These are phyloP conservation scores for Leuciscus waleckii DNA, from an alignment of 2,797 vertebrate species.

Conservation along the genomic window DNA sequence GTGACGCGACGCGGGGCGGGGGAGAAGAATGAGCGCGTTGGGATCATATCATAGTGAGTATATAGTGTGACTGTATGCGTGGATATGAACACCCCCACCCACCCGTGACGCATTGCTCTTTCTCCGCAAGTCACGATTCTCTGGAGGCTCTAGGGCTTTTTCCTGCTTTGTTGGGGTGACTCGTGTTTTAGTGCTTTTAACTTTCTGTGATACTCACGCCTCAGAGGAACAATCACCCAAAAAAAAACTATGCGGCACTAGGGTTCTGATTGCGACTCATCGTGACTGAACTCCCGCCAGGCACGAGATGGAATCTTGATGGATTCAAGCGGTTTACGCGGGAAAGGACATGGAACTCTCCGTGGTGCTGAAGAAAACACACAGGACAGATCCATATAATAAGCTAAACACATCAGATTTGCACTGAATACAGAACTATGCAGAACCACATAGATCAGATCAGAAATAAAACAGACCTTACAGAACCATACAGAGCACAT, in stretches of 20 bases:
- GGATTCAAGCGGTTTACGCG: not conserved
- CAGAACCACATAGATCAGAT: not conserved
- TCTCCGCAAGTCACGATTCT: constrained; percentile 56
- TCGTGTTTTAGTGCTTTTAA: constrained; percentile 16
- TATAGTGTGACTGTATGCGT: constrained; percentile 18
- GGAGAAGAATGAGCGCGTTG: not conserved
- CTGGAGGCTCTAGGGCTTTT: constrained; percentile 25
- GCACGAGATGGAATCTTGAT: not conserved
- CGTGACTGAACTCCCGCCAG: constrained; percentile 9
- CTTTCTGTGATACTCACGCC: constrained; percentile 30
- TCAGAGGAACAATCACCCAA: not conserved
- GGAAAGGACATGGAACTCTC: constrained; percentile 17
- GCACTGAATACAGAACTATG: too few relatives aligned
- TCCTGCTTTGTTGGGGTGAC: constrained; percentile 21
- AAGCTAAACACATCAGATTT: not conserved
- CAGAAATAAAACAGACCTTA: not conserved
- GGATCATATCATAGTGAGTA: constrained; percentile 20
- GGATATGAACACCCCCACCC: constrained; percentile 26
- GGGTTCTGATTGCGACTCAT: not conserved
- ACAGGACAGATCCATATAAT: not conserved
- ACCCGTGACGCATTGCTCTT: constrained; percentile 41
- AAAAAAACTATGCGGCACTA: not conserved
- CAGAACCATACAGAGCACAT: not conserved
- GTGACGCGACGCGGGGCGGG: constrained; percentile 46
- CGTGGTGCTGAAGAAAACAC: constrained; percentile 36